Base-by-base conservation (phyloP, 2,797 vertebrate genomes). In the Danio kyathit region DNA sequence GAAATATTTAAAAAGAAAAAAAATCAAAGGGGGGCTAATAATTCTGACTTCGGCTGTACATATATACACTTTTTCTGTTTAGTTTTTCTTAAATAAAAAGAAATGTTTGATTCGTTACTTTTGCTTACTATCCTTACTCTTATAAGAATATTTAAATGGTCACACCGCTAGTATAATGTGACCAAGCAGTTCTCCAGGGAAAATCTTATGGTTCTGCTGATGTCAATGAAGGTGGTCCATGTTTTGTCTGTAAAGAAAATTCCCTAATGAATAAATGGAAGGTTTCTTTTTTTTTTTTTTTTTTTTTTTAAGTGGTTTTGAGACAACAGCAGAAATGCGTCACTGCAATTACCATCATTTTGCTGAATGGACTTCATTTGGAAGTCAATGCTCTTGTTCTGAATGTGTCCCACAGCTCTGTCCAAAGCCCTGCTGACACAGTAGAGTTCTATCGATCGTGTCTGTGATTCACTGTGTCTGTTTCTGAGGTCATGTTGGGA, bases 401-500 rank as follows among this genome's bases (percentile, higher is more conserved):
- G 41, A 49, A 66, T 74, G 61, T 12, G 41, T 40, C 51, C 16
- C 5, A 6, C 1, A n/a, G 60, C 29, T 65, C 48, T 63, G 59
- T 9, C 19, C 63, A 51, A 51, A 60, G 21, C 56, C n/a, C 46
- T 41, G 40, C 17, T 66, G 41, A 56, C 14, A 79, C 48, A 46
- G 38, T 74, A 74, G 19, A 61, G 12, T 8, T 5, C 10, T 57
- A 67, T 48, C n/a, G 11, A 40, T 59, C 9, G 48, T 65, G 67
- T 54, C 63, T 69, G 21, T 76, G 29, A 29, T 5, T 60, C 19
- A 48, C 14, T 16, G 54, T 44, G 46, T 60, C 7, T 57, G 19
- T 84, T 61, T 87, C n/a, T 83, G 54, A 70, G 65, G 51, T 72
- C 60, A 44, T 79, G 81, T 61, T 74, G 82, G 59, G 51, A 38